Conservation (phyloP, 2,888 invertebrate species). For the Acleris literana region DNA sequence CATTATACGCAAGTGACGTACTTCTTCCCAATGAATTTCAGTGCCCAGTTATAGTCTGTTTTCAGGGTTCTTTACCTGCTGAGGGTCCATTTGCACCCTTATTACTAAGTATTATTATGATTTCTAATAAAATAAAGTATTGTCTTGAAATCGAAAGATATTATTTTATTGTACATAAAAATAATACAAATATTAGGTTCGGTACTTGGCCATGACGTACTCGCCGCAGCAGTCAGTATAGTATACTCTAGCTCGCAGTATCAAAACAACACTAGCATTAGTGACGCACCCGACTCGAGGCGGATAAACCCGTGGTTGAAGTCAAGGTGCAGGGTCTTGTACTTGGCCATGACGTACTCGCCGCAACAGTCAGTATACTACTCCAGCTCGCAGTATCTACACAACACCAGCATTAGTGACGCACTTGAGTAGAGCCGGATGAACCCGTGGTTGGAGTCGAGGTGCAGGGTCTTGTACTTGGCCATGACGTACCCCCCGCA, state of each 20-base stretch:
- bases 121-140: no score
- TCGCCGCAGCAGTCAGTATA: slow-evolving; percentile 86
- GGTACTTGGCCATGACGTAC: slow-evolving; percentile 88
- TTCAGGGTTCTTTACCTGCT: no score
- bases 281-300: slow-evolving; percentile 81
- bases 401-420: background rate
- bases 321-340: slow-evolving; percentile 85
- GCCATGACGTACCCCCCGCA: slow-evolving; percentile 87
- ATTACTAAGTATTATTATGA: no score
- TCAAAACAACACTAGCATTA: slow-evolving; percentile 42
- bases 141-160: no score
- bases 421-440: slow-evolving; percentile 84
- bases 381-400: slow-evolving; percentile 85
- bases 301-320: slow-evolving; percentile 87
- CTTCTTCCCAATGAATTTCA: no score
- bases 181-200: no score
- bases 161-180: no score
- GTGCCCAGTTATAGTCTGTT: no score
- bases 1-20: no score
- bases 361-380: slow-evolving; percentile 85
- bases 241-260: slow-evolving; percentile 86
- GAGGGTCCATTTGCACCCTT: no score
- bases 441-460: slow-evolving; percentile 87
- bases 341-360: slow-evolving; percentile 88
- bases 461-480: slow-evolving; percentile 85